A percentile compares a stretch with the other conserved stretches of the same genome.
Evolutionary conservation across 2,797 vertebrate species (phyloP).

Genomic region (Eulemur mongoz): DNA sequence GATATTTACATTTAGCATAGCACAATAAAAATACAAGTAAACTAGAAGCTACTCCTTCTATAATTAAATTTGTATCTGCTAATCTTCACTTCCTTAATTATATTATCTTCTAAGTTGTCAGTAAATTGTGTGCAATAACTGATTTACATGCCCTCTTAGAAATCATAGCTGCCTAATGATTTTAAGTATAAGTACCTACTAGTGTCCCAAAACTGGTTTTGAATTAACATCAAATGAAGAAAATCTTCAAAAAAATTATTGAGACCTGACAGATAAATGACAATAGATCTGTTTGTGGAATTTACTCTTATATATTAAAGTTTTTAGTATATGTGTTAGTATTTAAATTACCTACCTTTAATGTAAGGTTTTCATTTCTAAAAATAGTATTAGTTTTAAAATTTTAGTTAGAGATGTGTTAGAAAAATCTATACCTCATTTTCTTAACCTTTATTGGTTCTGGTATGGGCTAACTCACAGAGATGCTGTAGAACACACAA

Average conservation of each 20-base stretch:
- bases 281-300: neutral
- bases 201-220: neutral
- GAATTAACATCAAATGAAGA: neutral
- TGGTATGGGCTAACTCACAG: neutral
- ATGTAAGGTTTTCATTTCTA: neutral
- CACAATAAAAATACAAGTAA: neutral
- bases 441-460: neutral
- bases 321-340: neutral
- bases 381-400: neutral
- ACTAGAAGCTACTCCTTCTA: neutral
- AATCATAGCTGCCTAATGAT: neutral
- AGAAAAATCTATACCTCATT: neutral
- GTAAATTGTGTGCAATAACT: constrained; percentile 14
- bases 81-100: constrained; percentile 18
- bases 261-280: neutral
- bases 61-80: constrained; percentile 40
- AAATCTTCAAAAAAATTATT: neutral
- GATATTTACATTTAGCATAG: neutral
- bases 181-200: neutral
- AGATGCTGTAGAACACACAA: neutral
- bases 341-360: constrained; percentile 27
- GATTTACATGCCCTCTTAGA: constrained; percentile 25
- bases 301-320: neutral
- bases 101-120: constrained; percentile 28
- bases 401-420: neutral